phyloP scores from a whole-genome alignment of 1,140 invertebrate species.

The Tetragnatha versicolor region DNA sequence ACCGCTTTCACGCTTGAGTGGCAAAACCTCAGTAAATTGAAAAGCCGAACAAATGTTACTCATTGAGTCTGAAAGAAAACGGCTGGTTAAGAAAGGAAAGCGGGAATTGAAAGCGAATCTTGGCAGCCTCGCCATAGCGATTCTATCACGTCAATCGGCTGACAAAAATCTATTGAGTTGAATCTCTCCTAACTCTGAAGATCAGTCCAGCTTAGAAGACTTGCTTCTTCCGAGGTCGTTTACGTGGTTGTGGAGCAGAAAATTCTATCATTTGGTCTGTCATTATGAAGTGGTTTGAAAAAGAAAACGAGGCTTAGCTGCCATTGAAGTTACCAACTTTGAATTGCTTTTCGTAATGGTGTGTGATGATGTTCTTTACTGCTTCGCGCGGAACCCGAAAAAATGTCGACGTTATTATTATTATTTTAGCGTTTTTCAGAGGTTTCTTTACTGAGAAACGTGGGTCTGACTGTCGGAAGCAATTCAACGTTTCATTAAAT shows the following conservation, averaged over 20 bases:
- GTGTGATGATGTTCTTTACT: no score
- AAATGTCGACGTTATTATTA: no score
- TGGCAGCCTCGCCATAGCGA: neutral
- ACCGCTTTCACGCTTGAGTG: neutral
- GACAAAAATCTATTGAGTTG: neutral
- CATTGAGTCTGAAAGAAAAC: neutral
- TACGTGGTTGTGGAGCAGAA: neutral
- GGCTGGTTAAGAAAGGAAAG: neutral
- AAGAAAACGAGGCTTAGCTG: neutral
- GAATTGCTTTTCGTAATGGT: conserved; percentile 14
- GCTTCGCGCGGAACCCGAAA: no score
- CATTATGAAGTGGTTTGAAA: neutral
- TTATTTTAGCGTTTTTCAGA: no score
- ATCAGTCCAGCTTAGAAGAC: neutral
- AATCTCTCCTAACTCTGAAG: neutral
- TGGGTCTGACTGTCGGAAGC: no score
- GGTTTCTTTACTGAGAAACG: no score
- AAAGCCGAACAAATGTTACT: conserved; percentile 2
- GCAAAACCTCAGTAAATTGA: neutral
- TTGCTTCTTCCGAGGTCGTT: neutral
- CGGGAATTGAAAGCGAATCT: conserved; percentile 4
- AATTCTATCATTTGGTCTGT: conserved; percentile 4
- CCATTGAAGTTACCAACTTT: neutral
- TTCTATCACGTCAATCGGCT: neutral
- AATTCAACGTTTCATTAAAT: no score